These are phyloP conservation scores for Metopolophium dirhodum DNA, from an alignment of 1,140 invertebrate genomes.

Conservation along the genomic window DNA sequence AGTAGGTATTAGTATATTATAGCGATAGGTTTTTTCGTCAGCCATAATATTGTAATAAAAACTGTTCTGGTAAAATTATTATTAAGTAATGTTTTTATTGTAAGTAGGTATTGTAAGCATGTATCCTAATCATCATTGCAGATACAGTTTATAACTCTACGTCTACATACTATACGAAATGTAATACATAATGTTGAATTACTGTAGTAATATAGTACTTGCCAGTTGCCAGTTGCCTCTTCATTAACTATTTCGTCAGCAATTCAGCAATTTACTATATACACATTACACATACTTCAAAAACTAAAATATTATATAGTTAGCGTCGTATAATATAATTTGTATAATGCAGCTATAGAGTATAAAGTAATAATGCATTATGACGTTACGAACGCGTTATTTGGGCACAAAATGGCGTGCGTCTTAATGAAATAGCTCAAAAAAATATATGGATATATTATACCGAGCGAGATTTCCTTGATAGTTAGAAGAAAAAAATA, in stretches of 20 bases:
- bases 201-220: not conserved
- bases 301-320: not conserved
- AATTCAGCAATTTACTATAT: not conserved
- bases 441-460: not conserved
- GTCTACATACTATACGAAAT: not conserved
- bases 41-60: not conserved
- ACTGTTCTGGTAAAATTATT: not conserved
- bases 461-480: not conserved
- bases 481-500: not conserved
- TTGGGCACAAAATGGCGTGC: not conserved
- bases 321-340: not conserved
- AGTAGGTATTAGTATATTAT: not conserved
- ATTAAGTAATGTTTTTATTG: not conserved
- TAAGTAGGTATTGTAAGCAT: not conserved
- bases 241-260: not conserved
- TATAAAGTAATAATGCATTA: not conserved
- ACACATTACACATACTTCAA: not conserved
- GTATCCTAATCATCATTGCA: not conserved
- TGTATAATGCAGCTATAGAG: not conserved
- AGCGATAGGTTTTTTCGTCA: not conserved
- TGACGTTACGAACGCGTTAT: not conserved
- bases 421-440: not conserved
- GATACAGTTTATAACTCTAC: constrained; percentile 4
- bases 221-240: not conserved
- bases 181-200: not conserved